phyloP scores from a whole-genome alignment of 1,140 invertebrate species.

The Drosophila ambigua region DNA sequence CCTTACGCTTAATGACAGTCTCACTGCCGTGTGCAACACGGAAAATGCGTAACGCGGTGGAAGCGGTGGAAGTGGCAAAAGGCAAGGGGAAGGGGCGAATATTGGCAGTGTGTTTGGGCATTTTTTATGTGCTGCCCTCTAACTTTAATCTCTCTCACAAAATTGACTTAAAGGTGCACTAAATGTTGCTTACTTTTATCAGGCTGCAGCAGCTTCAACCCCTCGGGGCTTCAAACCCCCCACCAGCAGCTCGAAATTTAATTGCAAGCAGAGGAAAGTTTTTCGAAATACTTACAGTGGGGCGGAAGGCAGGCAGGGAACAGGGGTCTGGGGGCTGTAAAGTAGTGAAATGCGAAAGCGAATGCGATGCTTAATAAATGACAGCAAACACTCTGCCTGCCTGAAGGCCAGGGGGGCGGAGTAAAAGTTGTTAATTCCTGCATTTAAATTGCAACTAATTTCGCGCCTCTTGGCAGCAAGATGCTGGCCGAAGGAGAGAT shows the following conservation, averaged over 20 bases:
- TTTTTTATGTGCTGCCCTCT: too few relatives aligned
- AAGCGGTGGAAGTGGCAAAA: constrained; percentile 7
- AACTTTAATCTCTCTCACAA: constrained; percentile 1
- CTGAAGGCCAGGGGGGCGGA: background rate
- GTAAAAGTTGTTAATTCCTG: constrained; percentile 68
- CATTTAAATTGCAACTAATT: constrained; percentile 81
- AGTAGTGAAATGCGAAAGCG: constrained; percentile 35
- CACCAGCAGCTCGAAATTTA: background rate
- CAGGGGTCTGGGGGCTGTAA: constrained; percentile 1
- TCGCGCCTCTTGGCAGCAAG: constrained; percentile 40
- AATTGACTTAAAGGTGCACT: constrained; percentile 17
- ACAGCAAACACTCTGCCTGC: constrained; percentile 12
- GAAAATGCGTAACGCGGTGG: constrained; percentile 57
- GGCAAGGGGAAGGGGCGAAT: background rate
- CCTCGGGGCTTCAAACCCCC: too few relatives aligned
- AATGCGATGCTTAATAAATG: constrained; percentile 52
- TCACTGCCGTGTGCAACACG: constrained; percentile 53
- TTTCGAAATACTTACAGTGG: background rate
- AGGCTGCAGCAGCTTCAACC: constrained; percentile 22
- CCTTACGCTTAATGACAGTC: constrained; percentile 76
- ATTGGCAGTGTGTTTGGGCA: background rate
- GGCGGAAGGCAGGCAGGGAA: constrained; percentile 9
- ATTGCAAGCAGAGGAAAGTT: constrained; percentile 22
- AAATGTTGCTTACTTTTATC: constrained; percentile 27
- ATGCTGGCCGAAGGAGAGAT: background rate